A percentile compares a stretch with the other conserved stretches of the same genome.
Conservation (phyloP, 2,888 invertebrate species). For the Dusona sp. region DNA sequence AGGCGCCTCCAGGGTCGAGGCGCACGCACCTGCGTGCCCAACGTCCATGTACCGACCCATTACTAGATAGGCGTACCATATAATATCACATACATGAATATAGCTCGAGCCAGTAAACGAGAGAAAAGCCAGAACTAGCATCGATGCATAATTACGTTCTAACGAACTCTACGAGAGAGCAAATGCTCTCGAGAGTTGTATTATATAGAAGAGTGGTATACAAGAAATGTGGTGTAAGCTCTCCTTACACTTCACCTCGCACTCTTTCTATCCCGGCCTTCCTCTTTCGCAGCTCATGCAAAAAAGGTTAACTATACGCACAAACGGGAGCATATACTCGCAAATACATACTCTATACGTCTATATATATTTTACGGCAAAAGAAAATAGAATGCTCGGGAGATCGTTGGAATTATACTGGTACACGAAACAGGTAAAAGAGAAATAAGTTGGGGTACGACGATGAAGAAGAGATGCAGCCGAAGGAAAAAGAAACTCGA, state of each 20-base stretch:
- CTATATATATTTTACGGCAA: neutral
- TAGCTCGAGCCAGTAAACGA: slow-evolving; percentile 28
- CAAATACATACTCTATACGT: neutral
- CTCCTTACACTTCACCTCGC: slow-evolving; percentile 26
- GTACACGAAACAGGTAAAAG: slow-evolving; percentile 29
- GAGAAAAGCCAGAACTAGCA: slow-evolving; percentile 54
- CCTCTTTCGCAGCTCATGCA: slow-evolving; percentile 13
- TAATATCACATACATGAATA: slow-evolving; percentile 8
- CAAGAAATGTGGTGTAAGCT: slow-evolving; percentile 45
- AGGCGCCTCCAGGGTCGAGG: slow-evolving; percentile 61
- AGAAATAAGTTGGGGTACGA: neutral
- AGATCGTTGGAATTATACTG: slow-evolving; percentile 24
- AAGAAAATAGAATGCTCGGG: slow-evolving; percentile 30
- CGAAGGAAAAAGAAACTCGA: slow-evolving; percentile 13
- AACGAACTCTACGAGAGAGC: slow-evolving; percentile 60
- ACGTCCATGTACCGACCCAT: slow-evolving; percentile 60
- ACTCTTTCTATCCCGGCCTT: too few relatives aligned
- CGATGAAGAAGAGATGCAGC: slow-evolving; percentile 7
- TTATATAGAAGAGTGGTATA: slow-evolving; percentile 24
- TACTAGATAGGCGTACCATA: slow-evolving; percentile 30
- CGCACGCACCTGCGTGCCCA: slow-evolving; percentile 67
- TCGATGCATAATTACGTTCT: slow-evolving; percentile 69
- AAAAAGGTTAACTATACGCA: slow-evolving; percentile 31
- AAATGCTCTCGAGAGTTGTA: slow-evolving; percentile 24
- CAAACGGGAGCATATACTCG: slow-evolving; percentile 26